Evolutionary conservation across 2,888 invertebrate species (phyloP), one percentile per base, ranked within the genome.

Genomic region (Mystacides longicornis): DNA sequence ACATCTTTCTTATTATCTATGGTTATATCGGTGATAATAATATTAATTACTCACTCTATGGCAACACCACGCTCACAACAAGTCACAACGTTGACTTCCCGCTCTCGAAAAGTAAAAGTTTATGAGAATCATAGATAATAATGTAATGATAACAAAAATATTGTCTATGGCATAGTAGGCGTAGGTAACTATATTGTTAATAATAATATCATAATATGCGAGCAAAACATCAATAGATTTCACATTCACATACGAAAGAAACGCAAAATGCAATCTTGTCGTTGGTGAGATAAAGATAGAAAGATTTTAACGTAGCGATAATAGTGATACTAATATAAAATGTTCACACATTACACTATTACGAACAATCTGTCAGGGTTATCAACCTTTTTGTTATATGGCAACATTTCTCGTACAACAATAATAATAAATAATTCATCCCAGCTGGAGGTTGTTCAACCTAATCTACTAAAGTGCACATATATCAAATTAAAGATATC

Each of bases 61-160:
- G n/a, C n/a, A n/a, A n/a, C n/a, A n/a, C n/a, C n/a, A n/a, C n/a
- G n/a, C n/a, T n/a, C n/a, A n/a, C n/a, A n/a, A n/a, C n/a, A n/a
- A n/a, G n/a, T n/a, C n/a, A n/a, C n/a, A n/a, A n/a, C n/a, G n/a
- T n/a, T n/a, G n/a, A 37, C 37, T 37, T 37, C 37, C 37, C 37
- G 37, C 37, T 37, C 37, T 37, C 37, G 37, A 37, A 37, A 37
- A 37, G 37, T 37, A 37, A 37, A 37, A 37, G 37, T 37, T 37
- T 37, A 37, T 37, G 37, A 37, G 37, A 37, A 37, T 37, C 37
- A 37, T 37, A 37, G 37, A 37, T 37, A 7, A 37, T 11, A 27
- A 7, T 37, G 14, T 37, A 37, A 37, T 37, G 37, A 37, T 37
- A 37, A 37, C 37, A 37, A 37, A 7, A 37, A n/a, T 3, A 37